Evolutionary conservation across 1,140 invertebrate genomes (phyloP).

Genomic region (Lethrus apterus): DNA sequence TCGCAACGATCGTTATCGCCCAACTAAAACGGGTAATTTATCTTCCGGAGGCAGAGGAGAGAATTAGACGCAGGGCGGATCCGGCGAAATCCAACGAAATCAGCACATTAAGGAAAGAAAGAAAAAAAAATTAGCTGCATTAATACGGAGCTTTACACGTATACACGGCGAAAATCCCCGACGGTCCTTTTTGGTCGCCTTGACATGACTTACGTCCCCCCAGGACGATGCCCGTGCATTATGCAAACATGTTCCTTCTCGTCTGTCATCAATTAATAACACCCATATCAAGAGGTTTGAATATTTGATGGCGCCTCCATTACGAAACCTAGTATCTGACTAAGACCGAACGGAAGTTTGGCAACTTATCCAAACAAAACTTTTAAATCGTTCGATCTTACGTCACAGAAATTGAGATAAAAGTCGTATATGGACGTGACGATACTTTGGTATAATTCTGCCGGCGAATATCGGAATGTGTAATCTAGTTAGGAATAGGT

Average conservation of each 20-base stretch:
- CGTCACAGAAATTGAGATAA: not conserved
- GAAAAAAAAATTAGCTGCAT: slow-evolving; percentile 22
- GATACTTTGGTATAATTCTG: slow-evolving; percentile 20
- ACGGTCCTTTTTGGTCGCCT: slow-evolving; percentile 8
- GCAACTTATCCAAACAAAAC: too few relatives aligned
- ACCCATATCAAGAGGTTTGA: slow-evolving; percentile 41
- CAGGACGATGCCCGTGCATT: slow-evolving; percentile 30
- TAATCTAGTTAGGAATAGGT: slow-evolving; percentile 29
- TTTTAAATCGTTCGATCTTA: too few relatives aligned
- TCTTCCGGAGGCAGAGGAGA: slow-evolving; percentile 24
- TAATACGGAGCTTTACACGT: slow-evolving; percentile 10
- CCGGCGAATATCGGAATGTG: slow-evolving; percentile 21
- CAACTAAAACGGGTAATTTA: slow-evolving; percentile 27
- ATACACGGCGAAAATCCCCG: not conserved
- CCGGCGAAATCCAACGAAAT: slow-evolving; percentile 21
- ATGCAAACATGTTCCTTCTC: slow-evolving; percentile 38
- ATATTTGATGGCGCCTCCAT: slow-evolving; percentile 42
- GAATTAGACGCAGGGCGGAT: slow-evolving; percentile 22
- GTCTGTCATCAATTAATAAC: slow-evolving; percentile 45
- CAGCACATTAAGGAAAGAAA: slow-evolving; percentile 24
- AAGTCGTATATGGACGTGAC: slow-evolving; percentile 14
- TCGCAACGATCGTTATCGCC: slow-evolving; percentile 28
- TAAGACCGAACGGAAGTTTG: too few relatives aligned
- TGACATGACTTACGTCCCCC: too few relatives aligned
- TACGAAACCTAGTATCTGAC: too few relatives aligned